Evolutionary conservation across 1,140 invertebrate species (phyloP).

Genomic region (Colletes gigas): DNA sequence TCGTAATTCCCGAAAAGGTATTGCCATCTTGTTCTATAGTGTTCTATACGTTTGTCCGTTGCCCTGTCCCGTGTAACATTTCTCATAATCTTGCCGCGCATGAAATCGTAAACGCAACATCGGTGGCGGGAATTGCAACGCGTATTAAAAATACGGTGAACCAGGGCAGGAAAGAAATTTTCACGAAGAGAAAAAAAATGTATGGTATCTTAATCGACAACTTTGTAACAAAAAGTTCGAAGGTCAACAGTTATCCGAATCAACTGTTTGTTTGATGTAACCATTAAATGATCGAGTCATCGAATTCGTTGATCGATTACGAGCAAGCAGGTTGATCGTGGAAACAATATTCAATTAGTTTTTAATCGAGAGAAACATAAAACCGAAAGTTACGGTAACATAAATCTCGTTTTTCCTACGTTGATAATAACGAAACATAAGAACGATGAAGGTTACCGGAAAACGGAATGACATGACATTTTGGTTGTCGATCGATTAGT

Average conservation of each 20-base stretch:
- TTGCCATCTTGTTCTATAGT: constrained; percentile 10
- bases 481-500: too few relatives aligned
- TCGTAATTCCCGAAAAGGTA: not conserved
- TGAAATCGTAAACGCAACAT: not conserved
- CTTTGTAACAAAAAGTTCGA: constrained; percentile 22
- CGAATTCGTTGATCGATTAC: too few relatives aligned
- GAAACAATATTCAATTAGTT: not conserved
- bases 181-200: not conserved
- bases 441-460: too few relatives aligned
- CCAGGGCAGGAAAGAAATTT: not conserved
- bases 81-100: not conserved
- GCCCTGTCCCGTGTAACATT: not conserved
- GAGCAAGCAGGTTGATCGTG: not conserved
- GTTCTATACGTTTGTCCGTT: not conserved
- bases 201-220: constrained; percentile 32
- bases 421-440: not conserved
- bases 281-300: not conserved
- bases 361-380: not conserved
- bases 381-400: constrained; percentile 14
- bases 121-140: constrained; percentile 47
- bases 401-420: not conserved
- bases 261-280: constrained; percentile 28
- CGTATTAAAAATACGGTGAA: constrained; percentile 31
- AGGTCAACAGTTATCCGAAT: constrained; percentile 54
- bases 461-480: too few relatives aligned